Evolutionary conservation across 2,888 invertebrate genomes (phyloP).

Genomic region (Calephelis perditalis): DNA sequence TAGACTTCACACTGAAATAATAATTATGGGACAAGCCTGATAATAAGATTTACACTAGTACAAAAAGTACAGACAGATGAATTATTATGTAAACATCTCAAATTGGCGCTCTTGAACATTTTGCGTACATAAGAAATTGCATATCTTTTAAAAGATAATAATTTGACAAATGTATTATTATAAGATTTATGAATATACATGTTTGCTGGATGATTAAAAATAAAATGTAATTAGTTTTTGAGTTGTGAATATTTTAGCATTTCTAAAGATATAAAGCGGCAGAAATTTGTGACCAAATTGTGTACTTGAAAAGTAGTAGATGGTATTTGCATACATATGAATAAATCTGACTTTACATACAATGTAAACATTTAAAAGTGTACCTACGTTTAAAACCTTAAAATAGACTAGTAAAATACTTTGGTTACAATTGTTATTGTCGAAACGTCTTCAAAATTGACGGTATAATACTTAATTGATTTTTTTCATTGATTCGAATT

Average conservation of each 20-base stretch:
- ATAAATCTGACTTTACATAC: constrained; percentile 4
- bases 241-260: too few relatives aligned
- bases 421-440: constrained; percentile 40
- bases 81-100: not conserved
- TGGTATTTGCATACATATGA: not conserved
- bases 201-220: too few relatives aligned
- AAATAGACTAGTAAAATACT: constrained; percentile 4
- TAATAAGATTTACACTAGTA: not conserved
- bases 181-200: too few relatives aligned
- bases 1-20: not conserved
- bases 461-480: constrained; percentile 58
- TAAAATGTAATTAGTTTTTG: too few relatives aligned
- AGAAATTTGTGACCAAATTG: too few relatives aligned
- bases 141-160: too few relatives aligned
- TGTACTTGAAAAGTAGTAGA: too few relatives aligned
- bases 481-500: constrained; percentile 26
- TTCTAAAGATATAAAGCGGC: too few relatives aligned
- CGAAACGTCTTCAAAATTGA: constrained; percentile 60
- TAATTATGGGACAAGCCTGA: constrained; percentile 3
- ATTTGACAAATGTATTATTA: too few relatives aligned
- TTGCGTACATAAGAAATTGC: too few relatives aligned
- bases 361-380: constrained; percentile 12
- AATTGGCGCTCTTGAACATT: not conserved
- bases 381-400: constrained; percentile 1
- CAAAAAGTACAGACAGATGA: constrained; percentile 1